A percentile compares a stretch with the other conserved stretches of the same genome.
These are phyloP conservation scores for Camponotus pennsylvanicus DNA, from an alignment of 1,140 invertebrate species.

Conservation along the genomic window DNA sequence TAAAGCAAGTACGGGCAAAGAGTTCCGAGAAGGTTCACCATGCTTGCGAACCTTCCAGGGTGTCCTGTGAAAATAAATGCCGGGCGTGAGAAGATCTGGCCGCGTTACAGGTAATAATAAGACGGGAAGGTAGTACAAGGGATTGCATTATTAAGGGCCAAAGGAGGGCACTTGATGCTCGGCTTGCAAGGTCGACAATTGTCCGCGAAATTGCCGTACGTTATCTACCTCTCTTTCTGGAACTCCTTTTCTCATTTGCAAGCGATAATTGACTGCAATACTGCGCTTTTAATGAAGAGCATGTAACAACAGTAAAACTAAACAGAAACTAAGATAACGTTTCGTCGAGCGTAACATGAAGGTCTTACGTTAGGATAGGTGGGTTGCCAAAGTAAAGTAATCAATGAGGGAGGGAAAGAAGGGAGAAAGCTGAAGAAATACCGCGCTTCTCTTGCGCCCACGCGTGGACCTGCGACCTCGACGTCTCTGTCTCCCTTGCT, in stretches of 20 bases:
- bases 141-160: slow-evolving; percentile 5
- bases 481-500: slow-evolving; percentile 37
- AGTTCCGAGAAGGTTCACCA: slow-evolving; percentile 44
- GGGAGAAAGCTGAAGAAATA: slow-evolving; percentile 62
- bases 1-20: slow-evolving; percentile 36
- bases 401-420: slow-evolving; percentile 70
- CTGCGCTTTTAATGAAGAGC: neutral
- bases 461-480: slow-evolving; percentile 56
- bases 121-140: neutral
- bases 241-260: slow-evolving; percentile 16
- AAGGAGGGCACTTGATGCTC: slow-evolving; percentile 9
- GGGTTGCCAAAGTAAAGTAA: slow-evolving; percentile 72
- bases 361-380: slow-evolving; percentile 32
- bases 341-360: neutral
- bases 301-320: neutral
- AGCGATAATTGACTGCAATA: neutral
- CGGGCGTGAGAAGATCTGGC: slow-evolving; percentile 37
- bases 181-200: neutral
- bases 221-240: slow-evolving; percentile 10
- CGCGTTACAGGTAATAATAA: slow-evolving; percentile 32
- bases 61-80: slow-evolving; percentile 33
- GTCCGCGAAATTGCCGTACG: neutral
- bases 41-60: slow-evolving; percentile 12
- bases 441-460: slow-evolving; percentile 67
- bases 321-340: neutral